A percentile compares a stretch with the other conserved stretches of the same genome.
Conservation (phyloP, 2,797 vertebrate species). For the Mormyrops attenuatus region DNA sequence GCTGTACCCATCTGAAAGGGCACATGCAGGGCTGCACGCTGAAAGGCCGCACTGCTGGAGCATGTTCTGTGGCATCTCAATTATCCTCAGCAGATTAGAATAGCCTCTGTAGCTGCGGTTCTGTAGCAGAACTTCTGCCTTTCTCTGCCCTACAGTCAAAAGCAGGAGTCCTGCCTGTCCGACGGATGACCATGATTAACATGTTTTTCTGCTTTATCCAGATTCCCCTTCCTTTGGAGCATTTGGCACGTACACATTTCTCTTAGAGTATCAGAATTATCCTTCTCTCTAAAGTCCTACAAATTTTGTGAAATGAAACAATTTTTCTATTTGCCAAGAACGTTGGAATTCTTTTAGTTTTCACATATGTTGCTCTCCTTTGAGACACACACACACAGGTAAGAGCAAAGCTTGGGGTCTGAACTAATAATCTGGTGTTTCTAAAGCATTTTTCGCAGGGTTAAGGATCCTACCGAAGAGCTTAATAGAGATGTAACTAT, state of each 20-base stretch:
- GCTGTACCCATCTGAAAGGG: slow-evolving; percentile 27
- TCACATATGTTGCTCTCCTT: background rate
- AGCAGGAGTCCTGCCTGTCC: background rate
- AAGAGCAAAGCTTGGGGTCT: background rate
- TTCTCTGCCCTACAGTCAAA: slow-evolving; percentile 20
- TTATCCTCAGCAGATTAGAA: slow-evolving; percentile 48
- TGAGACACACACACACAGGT: background rate
- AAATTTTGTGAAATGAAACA: background rate
- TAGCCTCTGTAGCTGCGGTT: slow-evolving; percentile 37
- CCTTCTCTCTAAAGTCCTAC: background rate
- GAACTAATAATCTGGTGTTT: background rate
- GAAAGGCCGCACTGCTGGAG: slow-evolving; percentile 41
- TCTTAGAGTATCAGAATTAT: background rate
- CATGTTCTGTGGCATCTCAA: slow-evolving; percentile 58
- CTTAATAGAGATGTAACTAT: background rate
- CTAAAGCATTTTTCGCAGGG: background rate
- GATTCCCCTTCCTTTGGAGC: background rate
- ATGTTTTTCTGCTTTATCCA: background rate
- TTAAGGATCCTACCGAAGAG: background rate
- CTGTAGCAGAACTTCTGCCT: slow-evolving; percentile 22
- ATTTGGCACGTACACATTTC: background rate
- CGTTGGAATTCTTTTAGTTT: background rate
- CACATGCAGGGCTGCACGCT: slow-evolving; percentile 1
- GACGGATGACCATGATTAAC: background rate
- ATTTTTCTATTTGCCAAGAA: background rate